Evolutionary conservation across 2,888 invertebrate genomes (phyloP).

Genomic region (Drosophila algonquin): DNA sequence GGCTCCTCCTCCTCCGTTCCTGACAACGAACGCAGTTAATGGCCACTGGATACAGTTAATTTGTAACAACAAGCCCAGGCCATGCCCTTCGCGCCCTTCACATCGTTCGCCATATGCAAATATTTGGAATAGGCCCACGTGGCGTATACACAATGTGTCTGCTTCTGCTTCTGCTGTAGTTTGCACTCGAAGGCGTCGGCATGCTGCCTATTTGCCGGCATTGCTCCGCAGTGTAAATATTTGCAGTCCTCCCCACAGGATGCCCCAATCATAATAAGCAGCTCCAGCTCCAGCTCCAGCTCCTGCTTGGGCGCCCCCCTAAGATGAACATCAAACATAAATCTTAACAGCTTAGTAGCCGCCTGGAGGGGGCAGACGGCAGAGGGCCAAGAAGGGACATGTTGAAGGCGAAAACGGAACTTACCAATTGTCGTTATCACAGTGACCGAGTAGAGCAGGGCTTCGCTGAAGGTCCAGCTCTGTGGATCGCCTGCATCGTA

Average conservation of each 20-base stretch:
- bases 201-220: slow-evolving; percentile 27
- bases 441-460: slow-evolving; percentile 93
- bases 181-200: slow-evolving; percentile 33
- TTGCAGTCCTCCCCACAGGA: slow-evolving; percentile 47
- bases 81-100: slow-evolving; percentile 1
- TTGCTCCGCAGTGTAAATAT: slow-evolving; percentile 63
- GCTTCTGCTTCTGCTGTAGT: slow-evolving; percentile 26
- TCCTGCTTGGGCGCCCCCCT: slow-evolving; percentile 7
- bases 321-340: slow-evolving; percentile 41
- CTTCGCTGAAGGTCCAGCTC: slow-evolving; percentile 92
- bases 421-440: slow-evolving; percentile 95
- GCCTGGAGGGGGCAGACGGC: neutral
- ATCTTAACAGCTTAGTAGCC: slow-evolving; percentile 37
- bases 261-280: slow-evolving; percentile 48
- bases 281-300: slow-evolving; percentile 1
- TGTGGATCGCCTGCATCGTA: slow-evolving; percentile 65
- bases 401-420: slow-evolving; percentile 62
- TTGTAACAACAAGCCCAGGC: slow-evolving; percentile 33
- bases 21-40: slow-evolving; percentile 10
- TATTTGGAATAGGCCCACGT: slow-evolving; percentile 56
- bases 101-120: slow-evolving; percentile 62
- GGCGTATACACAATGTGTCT: slow-evolving; percentile 61
- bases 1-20: neutral
- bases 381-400: neutral
- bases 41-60: slow-evolving; percentile 38